These are phyloP conservation scores for Hypothenemus hampei DNA, from an alignment of 1,140 invertebrate genomes.

Conservation along the genomic window DNA sequence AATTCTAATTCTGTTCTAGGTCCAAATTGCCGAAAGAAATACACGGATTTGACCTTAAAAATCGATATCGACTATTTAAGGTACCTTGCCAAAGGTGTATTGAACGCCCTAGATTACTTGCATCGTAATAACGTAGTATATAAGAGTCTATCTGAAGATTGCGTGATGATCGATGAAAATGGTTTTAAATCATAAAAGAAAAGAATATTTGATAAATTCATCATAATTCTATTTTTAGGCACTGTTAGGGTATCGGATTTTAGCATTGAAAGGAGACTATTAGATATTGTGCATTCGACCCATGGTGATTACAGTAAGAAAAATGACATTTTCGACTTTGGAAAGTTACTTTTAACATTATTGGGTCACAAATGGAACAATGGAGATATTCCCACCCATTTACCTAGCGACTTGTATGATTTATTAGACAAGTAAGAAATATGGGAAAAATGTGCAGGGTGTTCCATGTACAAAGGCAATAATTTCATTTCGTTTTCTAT, in stretches of 20 bases:
- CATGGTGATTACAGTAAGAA: slow-evolving; percentile 62
- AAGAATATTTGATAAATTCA: background rate
- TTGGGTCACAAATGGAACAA: slow-evolving; percentile 49
- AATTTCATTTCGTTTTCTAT: too few species aligned
- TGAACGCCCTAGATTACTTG: slow-evolving; percentile 64
- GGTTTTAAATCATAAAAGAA: slow-evolving; percentile 34
- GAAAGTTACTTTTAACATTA: slow-evolving; percentile 55
- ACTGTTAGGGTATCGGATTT: slow-evolving; percentile 62
- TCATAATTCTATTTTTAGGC: slow-evolving; percentile 34
- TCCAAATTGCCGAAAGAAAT: too few species aligned
- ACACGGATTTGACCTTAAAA: too few species aligned
- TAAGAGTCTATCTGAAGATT: slow-evolving; percentile 63
- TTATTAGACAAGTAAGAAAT: slow-evolving; percentile 59
- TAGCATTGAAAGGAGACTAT: slow-evolving; percentile 62
- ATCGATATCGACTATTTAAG: slow-evolving; percentile 58
- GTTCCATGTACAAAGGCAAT: too few species aligned
- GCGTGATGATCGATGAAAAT: slow-evolving; percentile 51
- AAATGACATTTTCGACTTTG: slow-evolving; percentile 66
- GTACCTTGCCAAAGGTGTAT: slow-evolving; percentile 58
- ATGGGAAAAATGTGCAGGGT: background rate
- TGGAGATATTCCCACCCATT: slow-evolving; percentile 47
- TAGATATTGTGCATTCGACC: slow-evolving; percentile 48
- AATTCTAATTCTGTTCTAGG: too few species aligned
- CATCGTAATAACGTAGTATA: slow-evolving; percentile 76
- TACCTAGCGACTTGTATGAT: slow-evolving; percentile 60